These are phyloP conservation scores for Porites evermanni DNA, from an alignment of 92 coral and sea anemone genomes.

Conservation along the genomic window DNA sequence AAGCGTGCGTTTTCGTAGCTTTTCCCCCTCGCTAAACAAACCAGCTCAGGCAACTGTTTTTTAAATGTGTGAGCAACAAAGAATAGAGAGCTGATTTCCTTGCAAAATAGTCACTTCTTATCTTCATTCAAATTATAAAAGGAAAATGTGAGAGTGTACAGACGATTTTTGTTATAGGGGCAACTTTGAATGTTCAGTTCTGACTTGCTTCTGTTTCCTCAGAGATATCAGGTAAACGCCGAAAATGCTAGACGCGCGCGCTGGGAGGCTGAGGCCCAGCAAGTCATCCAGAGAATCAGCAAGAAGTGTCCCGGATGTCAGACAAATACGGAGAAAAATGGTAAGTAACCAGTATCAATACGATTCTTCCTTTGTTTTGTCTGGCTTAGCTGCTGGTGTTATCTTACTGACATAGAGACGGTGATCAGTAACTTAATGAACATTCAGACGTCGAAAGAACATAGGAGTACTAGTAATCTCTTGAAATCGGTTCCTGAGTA, in stretches of 20 bases:
- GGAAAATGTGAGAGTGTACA: too few species aligned
- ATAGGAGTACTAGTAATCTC: too few species aligned
- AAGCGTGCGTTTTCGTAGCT: too few species aligned
- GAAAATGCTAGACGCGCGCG: constrained; percentile 84
- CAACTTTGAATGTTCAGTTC: background rate
- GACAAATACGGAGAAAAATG: constrained; percentile 84
- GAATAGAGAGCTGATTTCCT: too few species aligned
- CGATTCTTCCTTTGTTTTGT: background rate
- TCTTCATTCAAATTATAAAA: too few species aligned
- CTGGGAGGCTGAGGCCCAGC: constrained; percentile 83
- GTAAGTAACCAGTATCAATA: constrained; percentile 40
- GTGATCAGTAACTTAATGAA: background rate
- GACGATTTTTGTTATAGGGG: background rate
- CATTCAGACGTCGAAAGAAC: too few species aligned
- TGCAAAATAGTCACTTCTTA: too few species aligned
- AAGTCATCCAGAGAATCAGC: constrained; percentile 64
- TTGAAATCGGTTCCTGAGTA: too few species aligned
- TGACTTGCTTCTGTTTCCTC: background rate
- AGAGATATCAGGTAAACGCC: constrained; percentile 77
- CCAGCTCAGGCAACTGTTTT: background rate
- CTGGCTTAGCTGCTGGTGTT: background rate
- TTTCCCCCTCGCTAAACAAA: too few species aligned
- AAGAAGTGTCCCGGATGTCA: constrained; percentile 89
- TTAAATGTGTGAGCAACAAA: too few species aligned
- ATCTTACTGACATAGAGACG: background rate